A percentile compares a stretch with the other conserved stretches of the same genome.
These are phyloP conservation scores for Siphamia tubifer DNA, from an alignment of 2,113 vertebrate species.

Conservation along the genomic window DNA sequence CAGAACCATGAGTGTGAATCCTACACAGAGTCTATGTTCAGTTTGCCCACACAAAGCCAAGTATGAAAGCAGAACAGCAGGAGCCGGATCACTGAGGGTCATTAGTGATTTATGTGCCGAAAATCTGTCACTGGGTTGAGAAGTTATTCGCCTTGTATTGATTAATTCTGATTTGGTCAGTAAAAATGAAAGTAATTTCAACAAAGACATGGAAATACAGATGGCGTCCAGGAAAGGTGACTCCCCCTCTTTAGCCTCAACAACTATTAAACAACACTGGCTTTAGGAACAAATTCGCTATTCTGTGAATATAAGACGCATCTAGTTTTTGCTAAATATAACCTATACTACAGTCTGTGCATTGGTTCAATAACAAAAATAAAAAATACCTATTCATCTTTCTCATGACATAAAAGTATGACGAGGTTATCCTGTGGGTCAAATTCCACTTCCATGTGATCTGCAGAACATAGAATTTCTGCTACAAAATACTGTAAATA, in stretches of 20 bases:
- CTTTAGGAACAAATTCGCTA: no score
- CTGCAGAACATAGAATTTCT: background rate
- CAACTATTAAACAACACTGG: no score
- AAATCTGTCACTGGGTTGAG: constrained; percentile 24
- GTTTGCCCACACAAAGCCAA: constrained; percentile 57
- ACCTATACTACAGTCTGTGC: background rate
- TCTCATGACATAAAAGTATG: background rate
- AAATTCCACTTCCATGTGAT: background rate
- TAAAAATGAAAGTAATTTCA: constrained; percentile 37
- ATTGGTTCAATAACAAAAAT: background rate
- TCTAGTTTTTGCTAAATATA: no score
- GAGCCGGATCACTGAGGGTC: background rate
- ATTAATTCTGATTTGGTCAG: constrained; percentile 72
- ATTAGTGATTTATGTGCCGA: constrained; percentile 55
- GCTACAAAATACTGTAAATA: background rate
- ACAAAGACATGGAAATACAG: constrained; percentile 71
- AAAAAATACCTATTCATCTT: background rate
- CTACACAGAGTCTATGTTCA: background rate
- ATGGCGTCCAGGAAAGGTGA: constrained; percentile 80
- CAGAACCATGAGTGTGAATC: background rate
- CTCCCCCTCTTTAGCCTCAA: constrained; percentile 31
- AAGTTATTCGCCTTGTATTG: constrained; percentile 45
- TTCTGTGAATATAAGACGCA: no score
- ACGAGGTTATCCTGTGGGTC: background rate
- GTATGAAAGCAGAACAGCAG: constrained; percentile 30